A percentile compares a stretch with the other conserved stretches of the same genome.
These are phyloP conservation scores for Percina caprodes DNA, from an alignment of 2,113 vertebrate species.

Conservation along the genomic window DNA sequence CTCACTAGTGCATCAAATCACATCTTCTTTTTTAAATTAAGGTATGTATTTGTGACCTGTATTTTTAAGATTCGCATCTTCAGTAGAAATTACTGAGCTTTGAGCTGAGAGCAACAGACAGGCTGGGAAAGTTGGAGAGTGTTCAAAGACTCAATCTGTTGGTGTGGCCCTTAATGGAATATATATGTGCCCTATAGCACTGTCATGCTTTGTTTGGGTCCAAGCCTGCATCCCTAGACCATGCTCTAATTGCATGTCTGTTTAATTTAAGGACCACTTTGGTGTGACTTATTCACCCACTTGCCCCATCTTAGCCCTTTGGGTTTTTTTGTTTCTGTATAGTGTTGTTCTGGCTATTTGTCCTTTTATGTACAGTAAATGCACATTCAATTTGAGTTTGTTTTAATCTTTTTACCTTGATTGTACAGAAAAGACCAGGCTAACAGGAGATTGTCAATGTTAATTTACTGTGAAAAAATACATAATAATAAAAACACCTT, in stretches of 20 bases:
- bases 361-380: neutral
- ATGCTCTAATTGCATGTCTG: neutral
- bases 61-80: neutral
- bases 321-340: neutral
- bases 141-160: neutral
- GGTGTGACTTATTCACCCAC: no score
- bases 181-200: neutral
- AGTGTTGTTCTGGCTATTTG: neutral
- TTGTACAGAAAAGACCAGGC: neutral
- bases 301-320: no score
- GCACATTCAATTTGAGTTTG: neutral
- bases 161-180: neutral
- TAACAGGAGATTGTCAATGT: neutral
- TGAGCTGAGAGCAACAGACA: neutral
- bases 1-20: neutral
- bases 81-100: neutral
- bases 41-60: neutral
- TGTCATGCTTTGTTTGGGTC: no score
- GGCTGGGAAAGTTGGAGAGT: neutral
- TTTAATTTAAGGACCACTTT: no score
- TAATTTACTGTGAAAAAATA: neutral
- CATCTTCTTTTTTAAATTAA: neutral
- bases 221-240: no score
- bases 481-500: conserved; percentile 65
- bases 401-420: neutral